Base-by-base conservation (phyloP, 2,113 vertebrate genomes). In the Anarrhichthys ocellatus region DNA sequence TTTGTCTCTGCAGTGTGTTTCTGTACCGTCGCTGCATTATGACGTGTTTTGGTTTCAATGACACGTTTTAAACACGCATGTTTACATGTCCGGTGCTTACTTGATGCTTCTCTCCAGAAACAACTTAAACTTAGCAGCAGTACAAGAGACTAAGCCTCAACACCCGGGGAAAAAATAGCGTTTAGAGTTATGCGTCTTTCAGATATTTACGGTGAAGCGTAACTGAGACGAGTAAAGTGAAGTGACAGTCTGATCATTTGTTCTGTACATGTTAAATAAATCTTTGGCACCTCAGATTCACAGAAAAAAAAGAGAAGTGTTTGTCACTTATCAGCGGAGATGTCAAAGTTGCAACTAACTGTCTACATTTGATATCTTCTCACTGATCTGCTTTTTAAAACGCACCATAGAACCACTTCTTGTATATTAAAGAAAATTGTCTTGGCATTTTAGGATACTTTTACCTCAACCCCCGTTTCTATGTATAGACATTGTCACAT, bases 301-400 rank as follows among this genome's bases (percentile, higher is more conserved):
- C 44, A 65, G 64, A 68, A 88, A 81, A 79, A 20, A 82, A 76
- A 65, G 66, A 68, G 72, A 85, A 76, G 77, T 87, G 44, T 59
- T 63, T 68, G 6, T 52, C 54, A 48, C 73, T 73, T 75, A 73
- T 75, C 74, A 38, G 61, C 14, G n/a, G 58, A 14, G 9, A 73
- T 63, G 48, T 71, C 11, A 1, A 58, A 44, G 24, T 38, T 73
- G 14, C 1, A 1, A 70, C 27, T 38, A 7, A 3, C 6, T 70
- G 27, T 70, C 17, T 40, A 3, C 42, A 22, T 56, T 34, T 54
- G n/a, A 48, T 32, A 3, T 64, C 36, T 5, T 62, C 20, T 68
- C 24, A 2, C 50, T 59, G 5, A 24, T 68, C 59, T 84, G 32
- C n/a, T 66, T 34, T 46, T 68, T 64, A 10, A 18, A 52, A 2